These are phyloP conservation scores for Lagodon rhomboides DNA, from an alignment of 2,797 vertebrate species.

Conservation along the genomic window DNA sequence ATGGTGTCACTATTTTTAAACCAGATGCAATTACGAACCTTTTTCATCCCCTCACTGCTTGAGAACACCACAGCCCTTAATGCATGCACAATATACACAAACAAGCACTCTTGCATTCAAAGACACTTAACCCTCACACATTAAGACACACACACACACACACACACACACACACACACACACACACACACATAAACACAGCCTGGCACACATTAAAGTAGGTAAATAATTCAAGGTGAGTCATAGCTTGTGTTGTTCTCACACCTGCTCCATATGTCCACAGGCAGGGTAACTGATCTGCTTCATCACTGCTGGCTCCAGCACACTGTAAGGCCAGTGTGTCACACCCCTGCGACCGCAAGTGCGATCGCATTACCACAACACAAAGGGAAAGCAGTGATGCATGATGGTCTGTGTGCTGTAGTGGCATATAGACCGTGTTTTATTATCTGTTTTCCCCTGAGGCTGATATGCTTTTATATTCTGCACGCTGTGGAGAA, in stretches of 20 bases:
- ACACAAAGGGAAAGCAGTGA: constrained; percentile 55
- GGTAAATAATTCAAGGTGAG: constrained; percentile 73
- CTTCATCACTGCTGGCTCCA: constrained; percentile 44
- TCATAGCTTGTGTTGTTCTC: constrained; percentile 60
- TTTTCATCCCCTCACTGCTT: neutral
- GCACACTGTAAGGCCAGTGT: constrained; percentile 47
- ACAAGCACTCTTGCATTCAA: constrained; percentile 23
- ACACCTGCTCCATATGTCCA: constrained; percentile 74
- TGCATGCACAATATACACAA: constrained; percentile 4
- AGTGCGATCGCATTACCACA: constrained; percentile 55
- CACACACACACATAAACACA: constrained; percentile 9
- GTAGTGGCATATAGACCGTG: constrained; percentile 18
- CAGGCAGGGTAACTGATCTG: constrained; percentile 55
- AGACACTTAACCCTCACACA: constrained; percentile 7
- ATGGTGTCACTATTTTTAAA: neutral
- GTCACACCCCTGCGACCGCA: constrained; percentile 46
- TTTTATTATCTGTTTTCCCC: constrained; percentile 47
- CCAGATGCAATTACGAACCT: neutral
- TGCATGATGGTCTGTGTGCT: constrained; percentile 42
- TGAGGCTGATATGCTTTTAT: constrained; percentile 39
- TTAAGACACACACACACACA: neutral
- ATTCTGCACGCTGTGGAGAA: neutral
- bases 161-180: neutral
- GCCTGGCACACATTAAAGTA: constrained; percentile 13
- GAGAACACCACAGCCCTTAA: neutral